These are phyloP conservation scores for Tipula confusa DNA, from an alignment of 2,888 invertebrate genomes.

Conservation along the genomic window DNA sequence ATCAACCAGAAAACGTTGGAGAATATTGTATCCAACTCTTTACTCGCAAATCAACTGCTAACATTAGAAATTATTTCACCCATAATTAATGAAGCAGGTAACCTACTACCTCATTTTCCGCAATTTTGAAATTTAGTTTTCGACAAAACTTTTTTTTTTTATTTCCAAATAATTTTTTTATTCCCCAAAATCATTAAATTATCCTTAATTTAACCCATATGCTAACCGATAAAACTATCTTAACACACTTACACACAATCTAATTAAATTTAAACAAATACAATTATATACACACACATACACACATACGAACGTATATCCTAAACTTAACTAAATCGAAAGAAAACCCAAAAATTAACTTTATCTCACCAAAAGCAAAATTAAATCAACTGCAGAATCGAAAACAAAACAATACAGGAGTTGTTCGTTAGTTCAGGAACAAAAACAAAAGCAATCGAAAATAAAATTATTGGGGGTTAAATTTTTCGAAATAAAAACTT, in stretches of 20 bases:
- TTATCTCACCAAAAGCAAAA: slow-evolving; percentile 25
- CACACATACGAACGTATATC: not conserved
- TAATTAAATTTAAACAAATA: not conserved
- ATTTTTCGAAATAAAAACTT: not conserved
- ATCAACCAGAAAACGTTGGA: too few species aligned
- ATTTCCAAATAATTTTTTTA: not conserved
- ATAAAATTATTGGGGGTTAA: not conserved
- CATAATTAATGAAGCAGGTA: not conserved
- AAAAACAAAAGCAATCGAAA: not conserved
- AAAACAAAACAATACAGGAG: slow-evolving; percentile 7
- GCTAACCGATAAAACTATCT: slow-evolving; percentile 25
- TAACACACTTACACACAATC: not conserved
- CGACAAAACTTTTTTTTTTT: not conserved
- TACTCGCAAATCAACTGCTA: too few species aligned
- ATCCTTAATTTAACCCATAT: not conserved
- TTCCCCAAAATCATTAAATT: not conserved
- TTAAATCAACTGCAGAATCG: not conserved
- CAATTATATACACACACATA: not conserved
- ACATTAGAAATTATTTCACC: too few species aligned
- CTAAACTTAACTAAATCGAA: slow-evolving; percentile 13
- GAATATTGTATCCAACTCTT: too few species aligned
- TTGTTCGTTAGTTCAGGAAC: not conserved
- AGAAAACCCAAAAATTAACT: slow-evolving; percentile 25
- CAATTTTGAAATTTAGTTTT: not conserved
- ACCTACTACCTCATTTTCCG: not conserved